phyloP scores from a whole-genome alignment of 2,888 invertebrate species.

The Epinotia demarniana region DNA sequence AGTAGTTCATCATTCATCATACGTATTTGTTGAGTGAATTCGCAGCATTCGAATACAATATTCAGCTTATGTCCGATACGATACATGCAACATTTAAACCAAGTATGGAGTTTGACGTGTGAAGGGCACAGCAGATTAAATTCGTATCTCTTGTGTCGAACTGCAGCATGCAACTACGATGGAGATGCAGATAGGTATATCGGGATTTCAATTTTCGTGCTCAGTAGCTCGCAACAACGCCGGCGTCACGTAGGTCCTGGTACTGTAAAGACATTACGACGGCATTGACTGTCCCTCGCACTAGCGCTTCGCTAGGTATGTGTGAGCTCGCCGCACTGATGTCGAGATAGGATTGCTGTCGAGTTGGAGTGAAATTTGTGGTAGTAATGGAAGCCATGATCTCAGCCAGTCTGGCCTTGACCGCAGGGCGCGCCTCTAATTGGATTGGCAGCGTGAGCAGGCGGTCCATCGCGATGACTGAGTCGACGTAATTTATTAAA shows the following conservation, averaged over 20 bases:
- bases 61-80: not conserved
- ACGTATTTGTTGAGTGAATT: no score
- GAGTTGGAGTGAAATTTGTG: not conserved
- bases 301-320: not conserved
- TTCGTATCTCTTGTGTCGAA: not conserved
- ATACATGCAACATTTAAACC: not conserved
- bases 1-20: no score
- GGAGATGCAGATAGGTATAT: not conserved
- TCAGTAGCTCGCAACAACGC: not conserved
- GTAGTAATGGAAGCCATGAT: not conserved
- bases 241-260: slow-evolving; percentile 22
- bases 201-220: not conserved
- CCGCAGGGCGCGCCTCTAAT: slow-evolving; percentile 33
- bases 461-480: slow-evolving; percentile 3
- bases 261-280: not conserved
- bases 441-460: slow-evolving; percentile 16
- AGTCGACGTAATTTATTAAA: slow-evolving; percentile 22
- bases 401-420: slow-evolving; percentile 28
- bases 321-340: not conserved
- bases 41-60: not conserved
- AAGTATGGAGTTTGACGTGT: not conserved
- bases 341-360: not conserved
- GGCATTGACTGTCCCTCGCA: not conserved
- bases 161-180: not conserved
- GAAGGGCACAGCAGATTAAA: not conserved